Evolutionary conservation across 2,888 invertebrate genomes (phyloP).

Genomic region (Dascillus cervinus): DNA sequence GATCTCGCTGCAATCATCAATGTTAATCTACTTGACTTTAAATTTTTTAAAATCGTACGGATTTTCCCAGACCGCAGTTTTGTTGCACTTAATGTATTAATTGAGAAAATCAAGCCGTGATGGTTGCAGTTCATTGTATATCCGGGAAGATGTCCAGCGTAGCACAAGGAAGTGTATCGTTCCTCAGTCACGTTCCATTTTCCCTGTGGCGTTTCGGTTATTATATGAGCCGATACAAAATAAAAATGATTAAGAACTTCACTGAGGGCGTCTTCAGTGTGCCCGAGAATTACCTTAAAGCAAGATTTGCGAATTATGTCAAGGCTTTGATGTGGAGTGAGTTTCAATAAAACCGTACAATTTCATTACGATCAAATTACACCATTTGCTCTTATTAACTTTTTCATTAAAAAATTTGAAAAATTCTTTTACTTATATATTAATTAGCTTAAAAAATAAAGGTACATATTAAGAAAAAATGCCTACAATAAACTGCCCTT

Average conservation of each 20-base stretch:
- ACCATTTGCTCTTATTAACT: too few relatives aligned
- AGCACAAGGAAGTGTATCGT: constrained; percentile 74
- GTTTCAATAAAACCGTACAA: too few relatives aligned
- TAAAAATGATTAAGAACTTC: constrained; percentile 77
- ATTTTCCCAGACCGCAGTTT: constrained; percentile 64
- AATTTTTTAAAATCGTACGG: too few relatives aligned
- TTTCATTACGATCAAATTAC: too few relatives aligned
- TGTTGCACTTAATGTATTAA: constrained; percentile 74
- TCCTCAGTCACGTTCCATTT: constrained; percentile 62
- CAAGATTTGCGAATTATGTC: too few relatives aligned
- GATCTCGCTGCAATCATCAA: constrained; percentile 82
- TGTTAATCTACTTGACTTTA: too few relatives aligned
- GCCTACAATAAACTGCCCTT: too few relatives aligned
- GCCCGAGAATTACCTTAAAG: constrained; percentile 76
- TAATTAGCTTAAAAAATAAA: too few relatives aligned
- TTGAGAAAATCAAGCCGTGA: constrained; percentile 73
- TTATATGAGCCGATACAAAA: constrained; percentile 72
- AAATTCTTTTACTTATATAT: too few relatives aligned
- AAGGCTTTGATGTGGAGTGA: too few relatives aligned
- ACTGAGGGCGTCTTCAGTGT: constrained; percentile 76
- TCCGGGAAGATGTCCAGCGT: constrained; percentile 81
- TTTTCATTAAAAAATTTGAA: too few relatives aligned
- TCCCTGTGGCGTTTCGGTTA: constrained; percentile 58
- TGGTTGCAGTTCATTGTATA: constrained; percentile 86
- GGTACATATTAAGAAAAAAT: too few relatives aligned